Conservation (phyloP, 2,888 invertebrate species). For the Xylophagus ater region DNA sequence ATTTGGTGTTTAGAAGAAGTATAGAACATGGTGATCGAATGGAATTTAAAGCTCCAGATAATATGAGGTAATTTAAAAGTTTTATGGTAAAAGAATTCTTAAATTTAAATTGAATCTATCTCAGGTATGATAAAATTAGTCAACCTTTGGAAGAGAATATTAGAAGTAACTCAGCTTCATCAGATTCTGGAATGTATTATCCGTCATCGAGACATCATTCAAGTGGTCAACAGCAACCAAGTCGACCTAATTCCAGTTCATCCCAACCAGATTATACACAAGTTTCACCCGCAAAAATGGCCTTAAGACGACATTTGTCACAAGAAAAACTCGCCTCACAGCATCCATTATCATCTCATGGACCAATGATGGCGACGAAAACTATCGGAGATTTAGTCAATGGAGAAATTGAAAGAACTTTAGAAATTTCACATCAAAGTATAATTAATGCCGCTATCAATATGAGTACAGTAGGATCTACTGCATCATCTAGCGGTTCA, state of each 20-base stretch:
- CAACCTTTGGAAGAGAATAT: constrained; percentile 20
- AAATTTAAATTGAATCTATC: background rate
- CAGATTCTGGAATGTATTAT: constrained; percentile 32
- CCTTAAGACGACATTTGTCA: constrained; percentile 72
- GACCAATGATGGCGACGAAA: constrained; percentile 48
- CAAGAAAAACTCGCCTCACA: constrained; percentile 68
- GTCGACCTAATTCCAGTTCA: constrained; percentile 36
- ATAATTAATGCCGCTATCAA: constrained; percentile 81
- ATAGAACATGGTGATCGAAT: constrained; percentile 14
- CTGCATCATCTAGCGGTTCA: constrained; percentile 36
- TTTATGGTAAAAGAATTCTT: background rate
- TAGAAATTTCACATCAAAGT: constrained; percentile 80
- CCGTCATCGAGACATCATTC: constrained; percentile 19
- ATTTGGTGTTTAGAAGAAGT: constrained; percentile 10
- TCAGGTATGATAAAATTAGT: constrained; percentile 16
- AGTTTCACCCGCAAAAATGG: constrained; percentile 82
- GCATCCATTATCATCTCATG: constrained; percentile 30
- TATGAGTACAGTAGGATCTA: constrained; percentile 55
- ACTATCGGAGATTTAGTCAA: constrained; percentile 83
- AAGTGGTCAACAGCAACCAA: constrained; percentile 26
- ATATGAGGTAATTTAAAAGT: constrained; percentile 13
- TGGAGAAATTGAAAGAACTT: constrained; percentile 77
- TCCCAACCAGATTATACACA: constrained; percentile 53
- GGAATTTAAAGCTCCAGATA: constrained; percentile 21
- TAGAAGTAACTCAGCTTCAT: constrained; percentile 33